These are phyloP conservation scores for Acanthisitta chloris DNA, from an alignment of 2,113 vertebrate genomes.

Conservation along the genomic window DNA sequence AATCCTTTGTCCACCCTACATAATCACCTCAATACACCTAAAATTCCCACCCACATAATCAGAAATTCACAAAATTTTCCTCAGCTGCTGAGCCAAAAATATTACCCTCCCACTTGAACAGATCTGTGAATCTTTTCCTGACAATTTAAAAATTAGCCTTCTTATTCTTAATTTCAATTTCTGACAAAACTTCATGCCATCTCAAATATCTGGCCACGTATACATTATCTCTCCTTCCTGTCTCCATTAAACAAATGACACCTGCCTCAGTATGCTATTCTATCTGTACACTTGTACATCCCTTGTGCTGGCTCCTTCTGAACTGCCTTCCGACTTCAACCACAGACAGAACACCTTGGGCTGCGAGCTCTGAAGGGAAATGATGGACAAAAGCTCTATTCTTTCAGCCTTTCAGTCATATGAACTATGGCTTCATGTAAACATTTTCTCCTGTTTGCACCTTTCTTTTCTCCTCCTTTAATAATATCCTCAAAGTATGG, in stretches of 20 bases:
- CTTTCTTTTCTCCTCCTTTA: background rate
- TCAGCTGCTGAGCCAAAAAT: background rate
- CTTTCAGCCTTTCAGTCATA: background rate
- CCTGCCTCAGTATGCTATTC: background rate
- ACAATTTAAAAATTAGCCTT: background rate
- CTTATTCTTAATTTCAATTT: background rate
- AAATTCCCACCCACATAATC: background rate
- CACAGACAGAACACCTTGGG: background rate
- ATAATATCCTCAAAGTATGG: background rate
- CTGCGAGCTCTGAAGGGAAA: background rate
- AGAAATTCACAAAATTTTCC: background rate
- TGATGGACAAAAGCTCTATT: background rate
- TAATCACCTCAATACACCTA: background rate
- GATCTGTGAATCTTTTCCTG: background rate
- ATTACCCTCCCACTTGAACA: background rate
- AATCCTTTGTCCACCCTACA: background rate
- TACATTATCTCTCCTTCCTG: background rate
- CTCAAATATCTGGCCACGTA: background rate
- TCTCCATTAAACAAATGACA: background rate
- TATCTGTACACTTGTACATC: background rate
- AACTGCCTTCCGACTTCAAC: background rate
- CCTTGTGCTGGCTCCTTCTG: background rate
- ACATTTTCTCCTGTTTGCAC: background rate
- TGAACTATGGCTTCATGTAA: background rate
- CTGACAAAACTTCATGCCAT: background rate